Conservation (phyloP, 2,888 invertebrate genomes). For the Napeogenes inachia region DNA sequence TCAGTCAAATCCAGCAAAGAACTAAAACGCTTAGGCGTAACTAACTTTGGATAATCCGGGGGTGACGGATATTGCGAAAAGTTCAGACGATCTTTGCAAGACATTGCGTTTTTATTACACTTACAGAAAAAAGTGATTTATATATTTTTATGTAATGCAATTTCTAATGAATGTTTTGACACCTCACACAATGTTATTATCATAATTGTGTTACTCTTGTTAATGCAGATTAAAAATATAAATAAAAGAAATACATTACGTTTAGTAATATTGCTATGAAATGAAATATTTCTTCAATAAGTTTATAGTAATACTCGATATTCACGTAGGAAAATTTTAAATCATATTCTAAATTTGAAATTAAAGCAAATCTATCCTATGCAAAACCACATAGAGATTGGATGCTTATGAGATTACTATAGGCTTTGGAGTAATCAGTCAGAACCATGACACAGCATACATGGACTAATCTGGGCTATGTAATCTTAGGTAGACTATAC, state of each 20-base stretch:
- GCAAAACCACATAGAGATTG: constrained; percentile 23
- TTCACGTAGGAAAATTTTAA: background rate
- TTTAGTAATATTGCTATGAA: no score
- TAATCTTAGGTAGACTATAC: background rate
- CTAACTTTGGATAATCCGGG: constrained; percentile 16
- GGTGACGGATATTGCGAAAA: constrained; percentile 17
- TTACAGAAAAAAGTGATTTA: background rate
- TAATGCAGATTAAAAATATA: no score
- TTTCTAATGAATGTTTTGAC: no score
- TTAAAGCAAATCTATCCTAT: background rate
- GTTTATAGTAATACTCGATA: background rate
- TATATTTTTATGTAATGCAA: background rate
- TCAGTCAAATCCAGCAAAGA: constrained; percentile 14
- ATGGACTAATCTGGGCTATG: constrained; percentile 21
- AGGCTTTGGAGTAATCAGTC: constrained; percentile 30
- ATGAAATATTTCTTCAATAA: no score
- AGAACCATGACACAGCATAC: constrained; percentile 24
- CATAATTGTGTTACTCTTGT: no score
- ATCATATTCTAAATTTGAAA: background rate
- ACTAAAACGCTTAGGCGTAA: constrained; percentile 16
- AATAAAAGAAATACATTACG: no score
- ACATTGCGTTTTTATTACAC: constrained; percentile 16
- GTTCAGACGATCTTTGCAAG: constrained; percentile 15
- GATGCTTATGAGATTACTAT: constrained; percentile 28
- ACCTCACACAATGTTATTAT: no score